Base-by-base conservation (phyloP, 1,140 invertebrate species). In the Danaus plexippus region DNA sequence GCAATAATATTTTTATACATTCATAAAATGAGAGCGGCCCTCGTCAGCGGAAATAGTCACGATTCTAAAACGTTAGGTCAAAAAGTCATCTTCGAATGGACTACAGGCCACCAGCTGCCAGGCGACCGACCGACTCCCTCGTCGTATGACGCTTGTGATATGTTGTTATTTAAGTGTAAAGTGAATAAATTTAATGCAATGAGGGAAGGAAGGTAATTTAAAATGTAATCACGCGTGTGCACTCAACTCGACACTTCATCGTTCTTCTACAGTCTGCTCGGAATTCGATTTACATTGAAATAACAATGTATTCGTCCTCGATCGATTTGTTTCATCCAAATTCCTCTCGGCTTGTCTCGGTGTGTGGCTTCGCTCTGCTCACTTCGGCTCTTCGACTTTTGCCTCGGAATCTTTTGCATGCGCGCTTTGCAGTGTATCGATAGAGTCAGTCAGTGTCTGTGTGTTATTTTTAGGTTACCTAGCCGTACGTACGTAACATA, bases 1-100 rank as follows among this genome's bases (percentile, higher is more conserved):
- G 83, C 83, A 86, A 86, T 84, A 86, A 86, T 86, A 85, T 86
- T 86, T 86, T 86, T 86, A 86, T 86, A 86, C 83, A 84, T 82
- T 82, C 81, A 85, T 82, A 75, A 76, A 75, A 63, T 53, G 69
- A 77, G 75, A 80, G 73, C 73, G 72, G 64, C 70, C 73, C 71
- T 66, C 63, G 57, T 67, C 59, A 54, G 59, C 61, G 50, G 53
- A 41, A 48, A 51, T 15, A 57, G 57, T 9, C 11, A 18, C 9
- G 15, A 50, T 57, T 45, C 49, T 46, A 52, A 50, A 63, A 71
- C 61, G 69, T 75, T 67, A 71, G 80, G 80, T 84, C 77, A 79
- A 82, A 84, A 82, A 82, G 80, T 79, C 78, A 78, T 68, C 54
- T 56, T 52, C 43, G 47, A 15, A 59, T 46, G 47, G 48, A 54